phyloP scores from a whole-genome alignment of 2,888 invertebrate genomes.

The Tortricodes alternella region DNA sequence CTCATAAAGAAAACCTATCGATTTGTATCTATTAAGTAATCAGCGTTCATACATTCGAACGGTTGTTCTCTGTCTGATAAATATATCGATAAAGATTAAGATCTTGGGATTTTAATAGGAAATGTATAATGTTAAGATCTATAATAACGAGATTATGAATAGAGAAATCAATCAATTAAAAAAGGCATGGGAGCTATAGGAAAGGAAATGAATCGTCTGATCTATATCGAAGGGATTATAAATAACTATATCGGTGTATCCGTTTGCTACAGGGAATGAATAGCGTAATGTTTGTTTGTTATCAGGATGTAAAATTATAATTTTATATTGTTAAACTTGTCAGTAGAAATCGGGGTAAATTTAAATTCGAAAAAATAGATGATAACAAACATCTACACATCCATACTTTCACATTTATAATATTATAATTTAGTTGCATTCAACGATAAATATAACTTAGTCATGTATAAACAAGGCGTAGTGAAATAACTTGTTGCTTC shows the following conservation, averaged over 20 bases:
- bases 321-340: too few relatives aligned
- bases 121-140: not conserved
- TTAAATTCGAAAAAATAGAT: too few relatives aligned
- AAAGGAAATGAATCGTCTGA: not conserved
- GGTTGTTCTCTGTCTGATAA: not conserved
- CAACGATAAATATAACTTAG: too few relatives aligned
- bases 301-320: too few relatives aligned
- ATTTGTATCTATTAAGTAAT: too few relatives aligned
- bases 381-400: too few relatives aligned
- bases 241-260: not conserved
- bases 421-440: too few relatives aligned
- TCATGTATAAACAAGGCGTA: too few relatives aligned
- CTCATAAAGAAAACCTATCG: too few relatives aligned
- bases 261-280: not conserved
- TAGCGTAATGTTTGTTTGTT: not conserved
- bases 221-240: not conserved
- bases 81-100: not conserved
- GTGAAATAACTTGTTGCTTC: not conserved
- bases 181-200: not conserved
- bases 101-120: not conserved
- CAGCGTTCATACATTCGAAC: not conserved
- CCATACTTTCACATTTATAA: too few relatives aligned
- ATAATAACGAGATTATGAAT: not conserved
- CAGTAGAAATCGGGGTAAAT: too few relatives aligned
- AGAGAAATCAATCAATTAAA: slow-evolving; percentile 2